phyloP scores from a whole-genome alignment of 2,113 vertebrate species.

The Callithrix jacchus region DNA sequence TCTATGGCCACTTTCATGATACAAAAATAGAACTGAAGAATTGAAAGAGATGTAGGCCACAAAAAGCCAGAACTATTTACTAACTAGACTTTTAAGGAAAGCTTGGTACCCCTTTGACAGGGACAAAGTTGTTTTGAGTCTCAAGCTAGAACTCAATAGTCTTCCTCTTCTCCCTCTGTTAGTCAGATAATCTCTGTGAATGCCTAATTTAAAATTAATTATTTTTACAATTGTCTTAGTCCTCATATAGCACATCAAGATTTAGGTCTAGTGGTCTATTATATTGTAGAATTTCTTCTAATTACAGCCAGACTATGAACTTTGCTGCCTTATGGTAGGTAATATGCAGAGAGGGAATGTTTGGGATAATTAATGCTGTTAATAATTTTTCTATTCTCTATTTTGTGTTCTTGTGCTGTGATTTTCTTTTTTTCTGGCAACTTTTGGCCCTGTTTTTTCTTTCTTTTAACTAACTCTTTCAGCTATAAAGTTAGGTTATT shows the following conservation, averaged over 20 bases:
- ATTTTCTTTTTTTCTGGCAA: neutral
- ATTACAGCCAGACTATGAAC: neutral
- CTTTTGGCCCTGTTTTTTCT: no score
- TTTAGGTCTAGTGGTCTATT: neutral
- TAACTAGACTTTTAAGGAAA: neutral
- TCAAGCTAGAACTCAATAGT: neutral
- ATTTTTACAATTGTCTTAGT: neutral
- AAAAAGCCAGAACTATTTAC: neutral
- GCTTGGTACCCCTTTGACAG: neutral
- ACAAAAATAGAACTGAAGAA: neutral
- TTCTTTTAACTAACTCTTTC: no score
- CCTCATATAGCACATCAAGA: neutral
- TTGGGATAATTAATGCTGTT: neutral
- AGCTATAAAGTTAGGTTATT: no score
- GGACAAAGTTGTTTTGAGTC: neutral
- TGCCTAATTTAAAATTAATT: neutral
- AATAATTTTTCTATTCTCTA: neutral
- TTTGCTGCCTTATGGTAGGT: neutral
- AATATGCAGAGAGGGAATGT: neutral
- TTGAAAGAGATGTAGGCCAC: neutral
- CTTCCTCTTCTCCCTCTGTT: neutral
- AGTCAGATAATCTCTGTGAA: neutral
- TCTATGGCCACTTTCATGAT: neutral
- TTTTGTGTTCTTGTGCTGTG: neutral
- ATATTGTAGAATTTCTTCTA: neutral